Evolutionary conservation across 2,113 vertebrate genomes (phyloP).

Genomic region (Pontoporia blainvillei): DNA sequence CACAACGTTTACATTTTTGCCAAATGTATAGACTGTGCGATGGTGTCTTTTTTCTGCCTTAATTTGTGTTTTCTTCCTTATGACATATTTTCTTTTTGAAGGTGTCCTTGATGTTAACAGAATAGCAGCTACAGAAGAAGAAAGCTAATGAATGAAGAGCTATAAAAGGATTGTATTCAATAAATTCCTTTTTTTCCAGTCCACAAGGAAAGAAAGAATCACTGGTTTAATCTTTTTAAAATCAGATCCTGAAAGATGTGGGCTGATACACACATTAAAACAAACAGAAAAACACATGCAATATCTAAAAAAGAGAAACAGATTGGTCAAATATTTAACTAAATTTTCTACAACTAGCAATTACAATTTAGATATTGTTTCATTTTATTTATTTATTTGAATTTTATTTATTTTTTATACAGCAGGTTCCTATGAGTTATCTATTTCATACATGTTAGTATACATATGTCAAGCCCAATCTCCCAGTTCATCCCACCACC

Average conservation of each 20-base stretch:
- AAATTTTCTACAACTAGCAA: not conserved
- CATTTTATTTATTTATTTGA: no score
- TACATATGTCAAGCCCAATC: no score
- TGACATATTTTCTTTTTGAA: not conserved
- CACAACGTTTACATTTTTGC: not conserved
- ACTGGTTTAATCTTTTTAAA: not conserved
- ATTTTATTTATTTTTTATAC: no score
- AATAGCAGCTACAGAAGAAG: not conserved
- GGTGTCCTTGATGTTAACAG: not conserved
- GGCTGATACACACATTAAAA: not conserved
- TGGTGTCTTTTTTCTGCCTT: not conserved
- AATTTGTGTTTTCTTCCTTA: not conserved
- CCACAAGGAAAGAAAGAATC: not conserved
- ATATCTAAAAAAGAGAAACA: not conserved
- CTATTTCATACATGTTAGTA: no score
- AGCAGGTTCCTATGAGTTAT: no score
- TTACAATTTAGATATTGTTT: not conserved
- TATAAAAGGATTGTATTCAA: not conserved
- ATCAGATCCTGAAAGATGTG: not conserved
- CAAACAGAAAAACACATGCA: not conserved
- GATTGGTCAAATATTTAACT: not conserved
- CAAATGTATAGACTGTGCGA: not conserved
- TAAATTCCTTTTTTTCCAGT: not conserved
- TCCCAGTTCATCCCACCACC: no score
- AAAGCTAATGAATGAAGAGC: not conserved